Percentiles rank a stretch among this genome's conserved stretches.
These are phyloP conservation scores for Cephus pulcher DNA, from an alignment of 2,888 invertebrate species.

Conservation along the genomic window DNA sequence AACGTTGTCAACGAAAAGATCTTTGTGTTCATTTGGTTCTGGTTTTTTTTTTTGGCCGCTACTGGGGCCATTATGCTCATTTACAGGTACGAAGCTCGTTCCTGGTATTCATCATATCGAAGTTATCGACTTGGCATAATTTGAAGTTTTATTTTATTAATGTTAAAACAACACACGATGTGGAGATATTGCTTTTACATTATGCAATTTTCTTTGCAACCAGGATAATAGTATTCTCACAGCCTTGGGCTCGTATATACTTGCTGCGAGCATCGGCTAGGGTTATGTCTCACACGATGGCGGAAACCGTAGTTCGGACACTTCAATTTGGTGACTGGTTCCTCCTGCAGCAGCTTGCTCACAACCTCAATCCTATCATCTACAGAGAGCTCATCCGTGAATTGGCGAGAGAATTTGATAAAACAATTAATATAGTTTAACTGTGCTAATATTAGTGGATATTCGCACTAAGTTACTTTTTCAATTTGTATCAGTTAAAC, in stretches of 20 bases:
- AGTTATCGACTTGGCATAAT: background rate
- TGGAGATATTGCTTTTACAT: background rate
- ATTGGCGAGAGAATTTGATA: constrained; percentile 52
- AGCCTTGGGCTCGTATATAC: constrained; percentile 72
- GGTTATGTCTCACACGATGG: constrained; percentile 68
- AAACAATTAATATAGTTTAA: background rate
- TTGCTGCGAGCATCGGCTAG: constrained; percentile 74
- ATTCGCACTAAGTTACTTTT: background rate
- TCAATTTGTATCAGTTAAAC: background rate
- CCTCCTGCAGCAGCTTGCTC: constrained; percentile 78
- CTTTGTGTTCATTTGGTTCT: constrained; percentile 80
- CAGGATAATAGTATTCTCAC: constrained; percentile 68
- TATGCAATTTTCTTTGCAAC: constrained; percentile 16
- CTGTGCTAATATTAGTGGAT: background rate
- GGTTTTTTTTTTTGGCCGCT: constrained; percentile 76
- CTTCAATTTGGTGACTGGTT: constrained; percentile 83
- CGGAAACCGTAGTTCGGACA: constrained; percentile 69
- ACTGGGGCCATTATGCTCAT: constrained; percentile 74
- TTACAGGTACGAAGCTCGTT: constrained; percentile 68
- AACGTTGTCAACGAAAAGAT: constrained; percentile 86
- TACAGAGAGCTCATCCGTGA: constrained; percentile 75
- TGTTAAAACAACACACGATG: background rate
- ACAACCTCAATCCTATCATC: constrained; percentile 79
- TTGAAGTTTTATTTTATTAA: background rate
- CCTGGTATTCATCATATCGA: background rate